These are phyloP conservation scores for Octopus bimaculoides DNA, from an alignment of 1,140 invertebrate species.

Conservation along the genomic window DNA sequence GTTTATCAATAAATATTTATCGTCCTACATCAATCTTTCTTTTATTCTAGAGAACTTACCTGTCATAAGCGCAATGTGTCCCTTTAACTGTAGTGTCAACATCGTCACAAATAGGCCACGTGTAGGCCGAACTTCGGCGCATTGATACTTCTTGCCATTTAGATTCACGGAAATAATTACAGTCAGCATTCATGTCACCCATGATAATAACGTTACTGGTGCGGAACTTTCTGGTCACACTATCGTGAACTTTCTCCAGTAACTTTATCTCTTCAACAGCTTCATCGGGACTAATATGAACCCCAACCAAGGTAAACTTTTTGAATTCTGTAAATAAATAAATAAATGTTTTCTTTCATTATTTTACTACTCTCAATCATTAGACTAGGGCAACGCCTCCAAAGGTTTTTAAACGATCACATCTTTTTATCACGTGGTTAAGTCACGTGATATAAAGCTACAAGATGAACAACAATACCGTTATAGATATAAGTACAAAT, in stretches of 20 bases:
- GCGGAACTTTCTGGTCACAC: not conserved
- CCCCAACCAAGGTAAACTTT: slow-evolving; percentile 42
- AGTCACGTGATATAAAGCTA: too few species aligned
- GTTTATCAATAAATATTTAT: too few species aligned
- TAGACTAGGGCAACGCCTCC: not conserved
- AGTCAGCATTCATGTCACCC: slow-evolving; percentile 57
- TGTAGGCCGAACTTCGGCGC: slow-evolving; percentile 39
- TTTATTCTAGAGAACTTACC: slow-evolving; percentile 25
- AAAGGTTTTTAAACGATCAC: not conserved
- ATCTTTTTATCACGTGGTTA: too few species aligned
- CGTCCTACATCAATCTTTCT: too few species aligned
- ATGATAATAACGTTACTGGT: slow-evolving; percentile 44
- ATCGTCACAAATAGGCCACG: slow-evolving; percentile 52
- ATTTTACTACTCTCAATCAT: not conserved
- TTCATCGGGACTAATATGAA: slow-evolving; percentile 42
- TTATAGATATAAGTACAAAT: too few species aligned
- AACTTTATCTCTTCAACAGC: slow-evolving; percentile 45
- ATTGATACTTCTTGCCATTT: slow-evolving; percentile 46
- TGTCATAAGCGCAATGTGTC: slow-evolving; percentile 55
- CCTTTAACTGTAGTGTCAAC: slow-evolving; percentile 51
- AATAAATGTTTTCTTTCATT: not conserved
- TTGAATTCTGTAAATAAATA: slow-evolving; percentile 23
- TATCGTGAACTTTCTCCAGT: slow-evolving; percentile 38
- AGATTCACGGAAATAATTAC: slow-evolving; percentile 41
- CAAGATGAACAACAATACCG: too few species aligned